Evolutionary conservation across 2,888 invertebrate species (phyloP), one percentile per base, ranked within the genome.

Genomic region (Morpho helenor): DNA sequence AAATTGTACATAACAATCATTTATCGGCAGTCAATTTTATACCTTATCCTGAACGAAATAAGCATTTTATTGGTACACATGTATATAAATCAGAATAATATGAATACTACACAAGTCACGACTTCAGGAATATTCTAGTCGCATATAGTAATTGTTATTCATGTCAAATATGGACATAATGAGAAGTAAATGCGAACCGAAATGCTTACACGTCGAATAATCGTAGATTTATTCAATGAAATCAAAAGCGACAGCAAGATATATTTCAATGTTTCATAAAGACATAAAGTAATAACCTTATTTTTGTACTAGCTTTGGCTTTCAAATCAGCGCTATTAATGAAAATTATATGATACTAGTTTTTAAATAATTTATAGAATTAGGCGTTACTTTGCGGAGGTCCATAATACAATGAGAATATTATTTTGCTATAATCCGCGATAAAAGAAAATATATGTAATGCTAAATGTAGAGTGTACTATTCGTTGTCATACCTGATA

Each of bases 61-160:
- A 39, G 52, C 8, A 2, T 8, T 8, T 39, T 10, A 43, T 52
- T 52, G 0, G 10, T 3, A n/a, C n/a, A 7, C 10, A 31, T 8
- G 7, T 8, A 39, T 39, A 39, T 5, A 43, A n/a, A 43, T 44
- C 31, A 39, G 31, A 45, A 47, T 53, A 46, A 40, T 10, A 46
- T 53, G 10, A n/a, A 41, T 45, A 40, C 41, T 31, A 48, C 31
- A 9, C 42, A 61, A 52, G 64, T 68, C 68, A 68, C 68, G 69
- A 68, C 65, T 64, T 62, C 61, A 59, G 63, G 66, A 65, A 66
- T 61, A 70, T 63, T 63, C 64, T 62, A 58, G 63, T 63, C 62
- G 58, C 62, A 61, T 44, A 61, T 54, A 62, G 62, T 67, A 63
- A 64, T 67, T 68, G 66, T 66, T 56, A 62, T 59, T 54, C 63